Base-by-base conservation (phyloP, 2,797 vertebrate species). In the Nannoperca australis region DNA sequence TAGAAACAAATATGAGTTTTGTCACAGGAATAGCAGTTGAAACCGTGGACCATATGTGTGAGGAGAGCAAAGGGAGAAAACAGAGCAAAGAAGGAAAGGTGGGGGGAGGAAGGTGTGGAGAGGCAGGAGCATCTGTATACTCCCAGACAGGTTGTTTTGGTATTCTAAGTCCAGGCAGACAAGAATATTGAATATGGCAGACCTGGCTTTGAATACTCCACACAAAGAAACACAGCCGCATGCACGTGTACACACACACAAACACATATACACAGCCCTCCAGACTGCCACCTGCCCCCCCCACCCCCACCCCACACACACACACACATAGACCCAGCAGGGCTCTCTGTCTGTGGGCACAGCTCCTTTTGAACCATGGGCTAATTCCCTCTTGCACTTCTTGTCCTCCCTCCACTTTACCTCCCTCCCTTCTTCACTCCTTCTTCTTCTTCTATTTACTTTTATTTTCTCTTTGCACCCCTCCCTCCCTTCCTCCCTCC, bases 81-180 rank as follows among this genome's bases (percentile, higher is more conserved):
- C 70, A 70, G 71, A 71, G 60, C 32, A 63, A 61, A 69, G 82
- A 65, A 67, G 73, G 54, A 82, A 51, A 71, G 65, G 40, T 54
- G 54, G 24, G 60, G 76, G 68, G 59, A 70, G 50, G 89, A 72
- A 83, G 83, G 79, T 78, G 83, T 74, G 70, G 74, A 60, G 76
- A 81, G 76, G 77, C 76, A 79, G 77, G 72, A 90, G 83, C 89
- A 91, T 93, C 87, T 92, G 91, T 86, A 88, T 59, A 82, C 84
- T 86, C 76, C 82, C 86, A 87, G 89, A 91, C 90, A 90, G 85
- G 89, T 93, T 92, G 90, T 89, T 93, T 93, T 93, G 87, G 88
- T 89, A 90, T 89, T 92, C 89, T 76, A 81, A 88, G 88, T 91
- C 82, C 69, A 55, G 79, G 79, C 87, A 90, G 90, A 90, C 82